Evolutionary conservation across 92 coral and sea anemone genomes (phyloP).

Genomic region (Meandrina meandrites): DNA sequence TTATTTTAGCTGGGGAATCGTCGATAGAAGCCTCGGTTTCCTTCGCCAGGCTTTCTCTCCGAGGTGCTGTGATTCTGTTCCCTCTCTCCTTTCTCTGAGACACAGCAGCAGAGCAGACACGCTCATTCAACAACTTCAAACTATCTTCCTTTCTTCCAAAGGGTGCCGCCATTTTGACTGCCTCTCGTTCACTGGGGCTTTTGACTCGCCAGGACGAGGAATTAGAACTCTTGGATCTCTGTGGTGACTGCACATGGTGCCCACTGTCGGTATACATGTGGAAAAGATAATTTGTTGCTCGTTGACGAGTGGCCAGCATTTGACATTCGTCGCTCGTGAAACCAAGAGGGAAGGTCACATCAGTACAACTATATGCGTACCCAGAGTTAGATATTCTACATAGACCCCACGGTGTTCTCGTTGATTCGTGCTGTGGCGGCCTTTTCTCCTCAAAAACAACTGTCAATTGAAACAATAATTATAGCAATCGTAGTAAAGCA

Average conservation of each 20-base stretch:
- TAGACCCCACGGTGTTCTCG: constrained; percentile 6
- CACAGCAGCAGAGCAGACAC: background rate
- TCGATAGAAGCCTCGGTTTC: constrained; percentile 11
- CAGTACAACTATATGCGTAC: constrained; percentile 44
- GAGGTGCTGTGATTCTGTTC: background rate
- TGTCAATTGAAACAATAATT: constrained; percentile 2
- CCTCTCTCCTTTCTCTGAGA: background rate
- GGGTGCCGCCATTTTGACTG: background rate
- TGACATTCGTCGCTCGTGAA: constrained; percentile 59
- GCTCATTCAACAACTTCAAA: background rate
- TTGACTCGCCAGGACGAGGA: constrained; percentile 15
- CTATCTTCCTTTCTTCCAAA: background rate
- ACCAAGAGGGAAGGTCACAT: constrained; percentile 57
- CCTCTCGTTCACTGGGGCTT: background rate
- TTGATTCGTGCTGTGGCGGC: background rate
- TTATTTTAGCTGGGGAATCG: constrained; percentile 1
- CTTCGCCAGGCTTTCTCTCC: constrained; percentile 7
- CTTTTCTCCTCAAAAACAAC: background rate
- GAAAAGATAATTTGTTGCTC: constrained; percentile 62
- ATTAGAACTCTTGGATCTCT: background rate
- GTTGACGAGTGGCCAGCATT: constrained; percentile 62
- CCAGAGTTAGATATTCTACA: constrained; percentile 33
- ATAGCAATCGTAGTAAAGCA: too few relatives aligned
- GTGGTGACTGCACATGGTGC: background rate
- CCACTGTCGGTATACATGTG: constrained; percentile 44